Base-by-base conservation (phyloP, 2,797 vertebrate genomes). In the Anguilla pacifica region DNA sequence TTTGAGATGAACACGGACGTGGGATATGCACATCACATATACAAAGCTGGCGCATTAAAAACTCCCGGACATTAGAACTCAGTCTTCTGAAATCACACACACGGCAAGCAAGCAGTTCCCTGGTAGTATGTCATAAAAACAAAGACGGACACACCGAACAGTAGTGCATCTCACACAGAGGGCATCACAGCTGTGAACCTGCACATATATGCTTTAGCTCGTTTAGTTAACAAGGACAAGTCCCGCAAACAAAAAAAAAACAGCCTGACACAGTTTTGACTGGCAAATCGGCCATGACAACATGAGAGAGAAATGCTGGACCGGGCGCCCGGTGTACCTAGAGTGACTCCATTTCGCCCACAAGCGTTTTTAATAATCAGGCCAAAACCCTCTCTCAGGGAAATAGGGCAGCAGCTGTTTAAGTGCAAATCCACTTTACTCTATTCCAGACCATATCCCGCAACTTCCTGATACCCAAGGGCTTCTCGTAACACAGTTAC, bases 361-460 rank as follows among this genome's bases (percentile, higher is more conserved):
- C 53, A 46, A 57, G 25, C 35, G 31, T 84, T 79, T 35, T 84
- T 86, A 53, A 77, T 86, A n/a, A 46, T 59, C 51, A 51, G 77
- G 64, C 84, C 49, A 55, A 70, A 82, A 39, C 88, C 90, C 89
- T 94, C 93, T 90, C 93, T 35, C 35, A 35, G 92, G 91, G 86
- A 90, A 70, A 64, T 35, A 89, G 94, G 94, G 92, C 92, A 95
- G 92, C 95, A 95, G 94, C 94, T 95, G 95, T 93, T 93, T 89
- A 91, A 94, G 94, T 94, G 94, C 91, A 95, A 96, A 96, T 95
- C 94, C 94, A 93, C 93, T 85, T 86, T 67, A 70, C 86, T 84
- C 22, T 85, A 86, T 85, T 87, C 86, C 19, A 85, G 70, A 72
- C 81, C 81, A 31, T 43, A n/a, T 55, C 86, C 88, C 85, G 57